Conservation (phyloP, 2,113 vertebrate species). For the Daubentonia madagascariensis region DNA sequence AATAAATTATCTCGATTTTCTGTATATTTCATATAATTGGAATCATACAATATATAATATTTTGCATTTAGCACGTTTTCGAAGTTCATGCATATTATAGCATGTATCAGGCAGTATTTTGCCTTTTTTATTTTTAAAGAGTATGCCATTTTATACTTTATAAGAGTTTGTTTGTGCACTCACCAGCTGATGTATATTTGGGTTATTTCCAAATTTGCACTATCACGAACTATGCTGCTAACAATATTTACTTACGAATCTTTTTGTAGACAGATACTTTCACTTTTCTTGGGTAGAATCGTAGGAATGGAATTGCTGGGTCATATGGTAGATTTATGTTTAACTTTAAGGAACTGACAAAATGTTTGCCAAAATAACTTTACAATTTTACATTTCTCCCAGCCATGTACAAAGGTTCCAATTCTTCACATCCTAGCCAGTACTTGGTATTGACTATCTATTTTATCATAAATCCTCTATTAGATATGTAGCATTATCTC, state of each 20-base stretch:
- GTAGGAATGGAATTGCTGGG: not conserved
- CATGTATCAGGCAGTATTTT: not conserved
- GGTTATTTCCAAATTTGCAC: not conserved
- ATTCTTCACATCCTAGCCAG: not conserved
- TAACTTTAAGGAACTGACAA: constrained; percentile 15
- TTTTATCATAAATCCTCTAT: not conserved
- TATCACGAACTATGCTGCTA: not conserved
- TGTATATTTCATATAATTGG: not conserved
- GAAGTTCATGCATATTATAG: not conserved
- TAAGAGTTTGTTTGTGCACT: not conserved
- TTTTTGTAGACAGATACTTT: not conserved
- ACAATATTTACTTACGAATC: not conserved
- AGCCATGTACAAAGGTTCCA: not conserved
- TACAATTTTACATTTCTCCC: not conserved
- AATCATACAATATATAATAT: not conserved
- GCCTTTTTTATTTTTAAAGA: not conserved
- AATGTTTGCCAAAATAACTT: not conserved
- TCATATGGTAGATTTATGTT: not conserved
- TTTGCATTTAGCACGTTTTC: not conserved
- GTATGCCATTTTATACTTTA: not conserved
- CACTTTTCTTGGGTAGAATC: not conserved
- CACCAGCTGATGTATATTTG: not conserved
- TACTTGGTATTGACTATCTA: not conserved
- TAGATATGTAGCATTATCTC: not conserved
- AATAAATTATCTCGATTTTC: not conserved